Conservation (phyloP, 2,113 vertebrate genomes). For the Dinomys branickii region DNA sequence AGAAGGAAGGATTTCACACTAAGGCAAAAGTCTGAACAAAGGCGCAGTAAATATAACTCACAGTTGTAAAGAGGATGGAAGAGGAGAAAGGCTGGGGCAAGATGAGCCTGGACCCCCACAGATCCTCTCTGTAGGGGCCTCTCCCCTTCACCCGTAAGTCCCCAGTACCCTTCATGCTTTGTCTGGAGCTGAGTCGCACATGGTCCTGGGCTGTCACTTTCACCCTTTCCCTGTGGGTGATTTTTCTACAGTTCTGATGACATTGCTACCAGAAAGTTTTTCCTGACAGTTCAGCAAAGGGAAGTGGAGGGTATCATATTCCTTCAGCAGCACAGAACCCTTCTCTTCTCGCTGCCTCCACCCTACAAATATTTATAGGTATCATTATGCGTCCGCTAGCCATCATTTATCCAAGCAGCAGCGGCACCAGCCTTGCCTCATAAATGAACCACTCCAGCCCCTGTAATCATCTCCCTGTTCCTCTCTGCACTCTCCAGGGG, state of each 20-base stretch:
- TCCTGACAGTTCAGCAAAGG: conserved; percentile 70
- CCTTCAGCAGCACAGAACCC: conserved; percentile 55
- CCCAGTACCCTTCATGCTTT: neutral
- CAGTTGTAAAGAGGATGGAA: neutral
- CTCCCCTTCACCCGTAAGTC: neutral
- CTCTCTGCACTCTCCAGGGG: conserved; percentile 70
- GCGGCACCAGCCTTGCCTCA: conserved; percentile 71
- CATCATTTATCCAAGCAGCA: conserved; percentile 79
- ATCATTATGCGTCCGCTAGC: conserved; percentile 80
- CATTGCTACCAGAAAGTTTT: conserved; percentile 67
- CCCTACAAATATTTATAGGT: conserved; percentile 82
- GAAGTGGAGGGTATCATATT: conserved; percentile 65
- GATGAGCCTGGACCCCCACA: neutral
- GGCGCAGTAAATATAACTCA: neutral
- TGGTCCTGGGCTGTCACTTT: conserved; percentile 57
- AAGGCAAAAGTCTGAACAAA: neutral
- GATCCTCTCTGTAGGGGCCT: no score
- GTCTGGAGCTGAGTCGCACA: neutral
- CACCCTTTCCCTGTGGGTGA: conserved; percentile 17
- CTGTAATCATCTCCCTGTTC: conserved; percentile 73
- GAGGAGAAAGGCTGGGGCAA: neutral
- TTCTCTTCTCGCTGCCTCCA: conserved; percentile 67
- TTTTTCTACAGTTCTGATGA: conserved; percentile 52
- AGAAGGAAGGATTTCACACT: neutral
- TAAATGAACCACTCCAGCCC: conserved; percentile 77